phyloP scores from a whole-genome alignment of 2,888 invertebrate genomes.

The Caprella mutica region DNA sequence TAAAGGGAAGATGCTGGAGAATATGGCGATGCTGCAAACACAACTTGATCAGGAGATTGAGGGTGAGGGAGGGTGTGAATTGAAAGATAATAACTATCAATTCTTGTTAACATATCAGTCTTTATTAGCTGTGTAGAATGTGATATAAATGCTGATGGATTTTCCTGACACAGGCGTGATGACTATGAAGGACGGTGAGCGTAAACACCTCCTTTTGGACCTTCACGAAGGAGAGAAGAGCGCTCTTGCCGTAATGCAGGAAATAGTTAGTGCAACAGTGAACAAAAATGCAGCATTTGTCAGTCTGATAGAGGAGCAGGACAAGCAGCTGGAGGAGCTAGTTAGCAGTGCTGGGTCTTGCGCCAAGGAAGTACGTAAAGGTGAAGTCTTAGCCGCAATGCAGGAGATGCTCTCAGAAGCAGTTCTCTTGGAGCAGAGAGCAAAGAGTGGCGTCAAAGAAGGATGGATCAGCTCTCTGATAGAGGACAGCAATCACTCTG shows the following conservation, averaged over 20 bases:
- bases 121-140: too few relatives aligned
- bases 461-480: slow-evolving; percentile 17
- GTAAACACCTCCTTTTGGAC: neutral
- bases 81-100: too few relatives aligned
- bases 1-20: neutral
- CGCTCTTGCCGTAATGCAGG: neutral
- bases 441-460: slow-evolving; percentile 14
- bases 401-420: slow-evolving; percentile 23
- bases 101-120: too few relatives aligned
- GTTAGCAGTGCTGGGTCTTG: slow-evolving; percentile 16
- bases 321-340: slow-evolving; percentile 16
- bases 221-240: neutral
- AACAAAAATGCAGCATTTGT: slow-evolving; percentile 19
- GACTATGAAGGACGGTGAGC: too few relatives aligned
- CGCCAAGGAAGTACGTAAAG: slow-evolving; percentile 16
- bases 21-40: too few relatives aligned
- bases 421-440: slow-evolving; percentile 15
- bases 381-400: slow-evolving; percentile 27
- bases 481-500: slow-evolving; percentile 18
- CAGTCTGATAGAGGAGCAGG: slow-evolving; percentile 15
- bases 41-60: too few relatives aligned
- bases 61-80: too few relatives aligned
- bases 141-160: slow-evolving; percentile 16
- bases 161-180: slow-evolving; percentile 21
- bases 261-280: slow-evolving; percentile 9